phyloP scores from a whole-genome alignment of 1,140 invertebrate genomes.

The Drosophila aff. region DNA sequence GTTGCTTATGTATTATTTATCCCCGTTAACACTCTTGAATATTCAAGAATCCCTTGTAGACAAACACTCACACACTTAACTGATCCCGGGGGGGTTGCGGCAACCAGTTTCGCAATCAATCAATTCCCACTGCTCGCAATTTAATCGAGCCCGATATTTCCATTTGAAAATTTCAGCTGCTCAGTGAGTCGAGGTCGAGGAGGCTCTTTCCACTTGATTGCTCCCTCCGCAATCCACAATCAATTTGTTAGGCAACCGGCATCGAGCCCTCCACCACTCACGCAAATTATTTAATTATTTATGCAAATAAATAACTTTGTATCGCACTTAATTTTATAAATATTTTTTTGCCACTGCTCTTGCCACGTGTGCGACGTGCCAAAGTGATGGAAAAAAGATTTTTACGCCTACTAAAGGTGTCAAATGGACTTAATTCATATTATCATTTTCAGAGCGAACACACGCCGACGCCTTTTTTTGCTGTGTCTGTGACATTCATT shows the following conservation, averaged over 20 bases:
- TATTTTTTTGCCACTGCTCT: slow-evolving; percentile 5
- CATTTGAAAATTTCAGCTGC: slow-evolving; percentile 57
- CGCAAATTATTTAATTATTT: slow-evolving; percentile 75
- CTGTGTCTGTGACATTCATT: slow-evolving; percentile 57
- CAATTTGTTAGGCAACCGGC: slow-evolving; percentile 61
- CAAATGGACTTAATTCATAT: slow-evolving; percentile 76
- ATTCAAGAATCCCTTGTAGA: not conserved
- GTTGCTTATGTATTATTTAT: slow-evolving; percentile 10
- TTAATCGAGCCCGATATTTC: slow-evolving; percentile 33
- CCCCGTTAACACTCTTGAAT: not conserved
- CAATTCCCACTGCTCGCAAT: slow-evolving; percentile 31
- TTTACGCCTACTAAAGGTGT: slow-evolving; percentile 72
- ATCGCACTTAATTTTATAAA: slow-evolving; percentile 45
- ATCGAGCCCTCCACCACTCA: slow-evolving; percentile 37
- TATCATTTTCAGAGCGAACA: slow-evolving; percentile 28
- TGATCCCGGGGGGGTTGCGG: slow-evolving; percentile 19
- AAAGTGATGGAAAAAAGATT: slow-evolving; percentile 59
- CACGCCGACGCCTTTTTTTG: slow-evolving; percentile 7
- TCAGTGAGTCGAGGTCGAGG: slow-evolving; percentile 35
- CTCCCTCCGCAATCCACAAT: slow-evolving; percentile 39
- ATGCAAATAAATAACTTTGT: slow-evolving; percentile 75
- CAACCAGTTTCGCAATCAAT: slow-evolving; percentile 41
- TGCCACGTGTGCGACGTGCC: slow-evolving; percentile 21
- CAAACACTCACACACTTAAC: slow-evolving; percentile 3
- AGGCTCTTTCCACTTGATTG: slow-evolving; percentile 44